Percentiles rank a stretch among this genome's conserved stretches.
Conservation (phyloP, 2,113 vertebrate genomes). For the Rhipidura dahli region DNA sequence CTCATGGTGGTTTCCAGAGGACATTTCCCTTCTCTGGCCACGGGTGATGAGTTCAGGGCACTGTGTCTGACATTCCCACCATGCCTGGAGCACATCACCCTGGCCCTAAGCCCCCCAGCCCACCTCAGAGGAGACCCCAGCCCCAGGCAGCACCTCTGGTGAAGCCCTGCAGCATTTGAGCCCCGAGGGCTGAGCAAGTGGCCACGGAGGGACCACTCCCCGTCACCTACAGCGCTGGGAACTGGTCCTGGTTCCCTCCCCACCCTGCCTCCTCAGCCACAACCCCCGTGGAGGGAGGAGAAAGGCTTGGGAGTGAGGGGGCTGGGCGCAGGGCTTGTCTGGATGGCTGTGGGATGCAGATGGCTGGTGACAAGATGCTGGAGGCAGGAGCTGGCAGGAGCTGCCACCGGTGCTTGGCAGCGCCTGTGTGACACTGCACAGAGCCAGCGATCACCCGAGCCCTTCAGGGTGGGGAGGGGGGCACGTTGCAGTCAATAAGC, state of each 20-base stretch:
- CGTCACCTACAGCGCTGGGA: rapidly evolving
- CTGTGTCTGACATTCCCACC: rapidly evolving
- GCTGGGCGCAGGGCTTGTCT: rapidly evolving
- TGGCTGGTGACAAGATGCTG: not conserved
- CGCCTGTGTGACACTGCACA: not conserved
- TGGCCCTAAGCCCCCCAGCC: not conserved
- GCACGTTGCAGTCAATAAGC: not conserved
- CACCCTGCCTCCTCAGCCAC: not conserved
- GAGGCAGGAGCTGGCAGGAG: not conserved
- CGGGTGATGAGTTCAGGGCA: rapidly evolving
- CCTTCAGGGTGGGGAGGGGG: not conserved
- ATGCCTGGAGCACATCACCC: not conserved
- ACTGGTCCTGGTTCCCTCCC: not conserved
- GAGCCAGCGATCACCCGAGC: not conserved
- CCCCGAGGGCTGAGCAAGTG: not conserved
- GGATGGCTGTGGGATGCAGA: not conserved
- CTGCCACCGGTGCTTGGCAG: not conserved
- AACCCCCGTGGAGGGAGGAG: rapidly evolving
- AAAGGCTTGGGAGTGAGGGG: not conserved
- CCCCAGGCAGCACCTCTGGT: not conserved
- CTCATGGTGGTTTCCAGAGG: not conserved
- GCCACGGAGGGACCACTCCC: rapidly evolving
- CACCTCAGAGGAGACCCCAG: not conserved
- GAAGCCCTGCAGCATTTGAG: not conserved
- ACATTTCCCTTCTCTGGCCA: not conserved